Percentiles rank a stretch among this genome's conserved stretches.
These are phyloP conservation scores for Forpus xanthops DNA, from an alignment of 2,797 vertebrate genomes.

Conservation along the genomic window DNA sequence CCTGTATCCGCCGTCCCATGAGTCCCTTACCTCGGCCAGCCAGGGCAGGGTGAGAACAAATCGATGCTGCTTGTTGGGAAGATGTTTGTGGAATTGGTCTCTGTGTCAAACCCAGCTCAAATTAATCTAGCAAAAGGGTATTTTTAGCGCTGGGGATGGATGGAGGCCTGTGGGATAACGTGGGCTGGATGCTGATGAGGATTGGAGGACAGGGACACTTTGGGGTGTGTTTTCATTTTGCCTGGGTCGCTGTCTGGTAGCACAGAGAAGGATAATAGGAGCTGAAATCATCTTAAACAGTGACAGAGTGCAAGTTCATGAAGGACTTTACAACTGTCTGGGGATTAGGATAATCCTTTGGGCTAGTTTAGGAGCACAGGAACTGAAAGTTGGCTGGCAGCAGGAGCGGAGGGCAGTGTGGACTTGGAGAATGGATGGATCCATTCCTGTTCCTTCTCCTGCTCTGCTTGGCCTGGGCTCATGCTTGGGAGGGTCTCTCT, in stretches of 20 bases:
- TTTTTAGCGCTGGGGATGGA: not conserved
- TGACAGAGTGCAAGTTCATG: not conserved
- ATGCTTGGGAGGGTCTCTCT: not conserved
- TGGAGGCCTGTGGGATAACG: not conserved
- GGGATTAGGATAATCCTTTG: not conserved
- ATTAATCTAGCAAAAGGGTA: not conserved
- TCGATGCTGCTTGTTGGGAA: not conserved
- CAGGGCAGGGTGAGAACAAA: not conserved
- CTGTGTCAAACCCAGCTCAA: not conserved
- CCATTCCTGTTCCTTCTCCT: accelerated
- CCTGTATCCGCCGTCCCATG: accelerated
- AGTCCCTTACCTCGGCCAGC: accelerated
- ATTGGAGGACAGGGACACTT: not conserved
- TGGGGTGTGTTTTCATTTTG: not conserved
- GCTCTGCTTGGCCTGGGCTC: not conserved
- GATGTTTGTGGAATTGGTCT: not conserved
- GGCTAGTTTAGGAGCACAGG: not conserved
- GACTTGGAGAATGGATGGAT: not conserved
- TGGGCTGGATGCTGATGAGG: conserved; percentile 26
- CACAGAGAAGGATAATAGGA: not conserved
- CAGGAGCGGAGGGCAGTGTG: accelerated
- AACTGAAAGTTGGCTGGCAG: accelerated
- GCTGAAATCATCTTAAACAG: not conserved
- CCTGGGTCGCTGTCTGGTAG: not conserved
- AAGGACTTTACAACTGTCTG: not conserved